These are phyloP conservation scores for Paragorgia papillata DNA, from an alignment of 92 coral and sea anemone species.

Conservation along the genomic window DNA sequence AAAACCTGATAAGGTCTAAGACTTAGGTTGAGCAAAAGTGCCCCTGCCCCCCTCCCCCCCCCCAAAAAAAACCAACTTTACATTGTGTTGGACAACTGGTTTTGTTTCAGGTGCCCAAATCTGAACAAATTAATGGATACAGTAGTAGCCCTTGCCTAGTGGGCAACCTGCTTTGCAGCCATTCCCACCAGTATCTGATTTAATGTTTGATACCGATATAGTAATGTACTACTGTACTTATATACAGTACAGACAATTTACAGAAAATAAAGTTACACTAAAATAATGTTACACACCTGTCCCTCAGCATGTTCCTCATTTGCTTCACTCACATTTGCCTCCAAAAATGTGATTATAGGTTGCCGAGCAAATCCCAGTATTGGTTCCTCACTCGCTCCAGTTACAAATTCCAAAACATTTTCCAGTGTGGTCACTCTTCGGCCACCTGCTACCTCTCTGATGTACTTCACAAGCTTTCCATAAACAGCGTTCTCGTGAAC, in stretches of 20 bases:
- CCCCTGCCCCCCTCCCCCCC: too few species aligned
- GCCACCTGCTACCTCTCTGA: conserved; percentile 69
- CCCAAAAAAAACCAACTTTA: too few species aligned
- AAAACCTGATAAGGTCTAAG: too few species aligned
- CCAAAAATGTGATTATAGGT: conserved; percentile 54
- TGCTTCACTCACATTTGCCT: too few species aligned
- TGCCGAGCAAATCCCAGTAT: conserved; percentile 61
- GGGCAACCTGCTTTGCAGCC: too few species aligned
- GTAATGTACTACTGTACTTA: background rate
- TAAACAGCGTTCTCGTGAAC: conserved; percentile 49
- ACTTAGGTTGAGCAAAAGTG: too few species aligned
- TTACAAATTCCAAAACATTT: conserved; percentile 56
- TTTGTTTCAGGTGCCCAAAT: background rate
- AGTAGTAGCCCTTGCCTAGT: too few species aligned
- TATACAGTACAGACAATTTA: background rate
- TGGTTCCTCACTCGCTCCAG: conserved; percentile 72
- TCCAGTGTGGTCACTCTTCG: conserved; percentile 54
- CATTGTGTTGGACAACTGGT: too few species aligned
- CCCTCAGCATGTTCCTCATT: background rate
- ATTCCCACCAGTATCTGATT: too few species aligned
- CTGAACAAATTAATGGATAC: background rate
- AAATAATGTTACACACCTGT: background rate
- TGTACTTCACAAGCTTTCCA: conserved; percentile 64
- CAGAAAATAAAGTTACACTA: too few species aligned
- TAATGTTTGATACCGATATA: background rate